Conservation (phyloP, 2,888 invertebrate genomes). For the Cheilosia impressa region DNA sequence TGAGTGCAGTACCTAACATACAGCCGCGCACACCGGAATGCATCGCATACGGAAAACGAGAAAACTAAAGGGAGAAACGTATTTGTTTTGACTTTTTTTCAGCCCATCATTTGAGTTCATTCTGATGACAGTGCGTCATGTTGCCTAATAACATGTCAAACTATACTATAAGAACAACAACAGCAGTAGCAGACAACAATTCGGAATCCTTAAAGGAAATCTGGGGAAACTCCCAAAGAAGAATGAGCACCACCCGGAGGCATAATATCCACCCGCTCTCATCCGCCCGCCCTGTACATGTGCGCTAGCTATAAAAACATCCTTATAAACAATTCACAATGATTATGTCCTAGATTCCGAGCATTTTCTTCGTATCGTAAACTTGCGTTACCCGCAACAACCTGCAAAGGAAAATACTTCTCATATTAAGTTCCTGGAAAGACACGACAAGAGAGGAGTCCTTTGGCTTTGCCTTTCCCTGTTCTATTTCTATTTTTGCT, state of each 20-base stretch:
- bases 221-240: conserved; percentile 18
- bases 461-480: background rate
- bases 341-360: conserved; percentile 72
- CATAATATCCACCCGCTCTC: background rate
- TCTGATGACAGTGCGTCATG: conserved; percentile 46
- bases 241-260: conserved; percentile 36
- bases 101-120: conserved; percentile 10
- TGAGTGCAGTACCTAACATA: conserved; percentile 5
- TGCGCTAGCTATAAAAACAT: conserved; percentile 54
- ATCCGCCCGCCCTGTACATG: conserved; percentile 15
- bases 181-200: conserved; percentile 12
- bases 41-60: conserved; percentile 2
- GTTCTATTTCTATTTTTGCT: background rate
- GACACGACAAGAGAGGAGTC: conserved; percentile 3
- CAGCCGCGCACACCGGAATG: background rate
- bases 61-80: conserved; percentile 11
- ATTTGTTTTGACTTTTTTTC: conserved; percentile 40
- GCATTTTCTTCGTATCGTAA: conserved; percentile 46
- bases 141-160: conserved; percentile 41
- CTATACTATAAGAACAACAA: conserved; percentile 4
- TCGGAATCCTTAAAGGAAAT: conserved; percentile 18
- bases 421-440: conserved; percentile 65
- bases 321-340: conserved; percentile 68
- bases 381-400: conserved; percentile 29
- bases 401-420: conserved; percentile 60